Evolutionary conservation across 1,140 invertebrate species (phyloP).

Genomic region (Drosophila paulistorum): DNA sequence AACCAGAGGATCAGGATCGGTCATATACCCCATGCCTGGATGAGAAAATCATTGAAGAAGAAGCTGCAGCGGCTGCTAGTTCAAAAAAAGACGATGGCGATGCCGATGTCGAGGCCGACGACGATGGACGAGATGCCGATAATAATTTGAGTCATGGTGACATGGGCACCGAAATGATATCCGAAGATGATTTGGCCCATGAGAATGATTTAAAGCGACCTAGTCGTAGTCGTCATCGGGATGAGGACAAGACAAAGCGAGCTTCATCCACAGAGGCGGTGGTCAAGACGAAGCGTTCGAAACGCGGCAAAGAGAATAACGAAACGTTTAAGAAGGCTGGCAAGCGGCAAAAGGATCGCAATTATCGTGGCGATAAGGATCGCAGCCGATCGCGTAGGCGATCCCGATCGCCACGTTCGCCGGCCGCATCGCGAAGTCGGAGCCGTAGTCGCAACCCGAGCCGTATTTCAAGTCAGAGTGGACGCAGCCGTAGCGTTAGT

Average conservation of each 20-base stretch:
- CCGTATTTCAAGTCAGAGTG: conserved; percentile 22
- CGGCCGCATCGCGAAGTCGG: conserved; percentile 1
- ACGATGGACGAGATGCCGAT: conserved; percentile 2
- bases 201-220: conserved; percentile 61
- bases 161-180: conserved; percentile 89
- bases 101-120: conserved; percentile 17
- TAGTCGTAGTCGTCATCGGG: conserved; percentile 46
- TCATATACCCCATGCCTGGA: conserved; percentile 88
- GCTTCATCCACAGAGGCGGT: background rate
- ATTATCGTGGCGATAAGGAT: conserved; percentile 89
- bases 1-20: conserved; percentile 82
- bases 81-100: conserved; percentile 14
- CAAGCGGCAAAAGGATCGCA: conserved; percentile 91
- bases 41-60: conserved; percentile 84
- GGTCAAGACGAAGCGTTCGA: conserved; percentile 56
- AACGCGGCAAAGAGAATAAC: conserved; percentile 76
- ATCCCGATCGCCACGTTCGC: conserved; percentile 32
- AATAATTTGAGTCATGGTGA: conserved; percentile 83
- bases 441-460: conserved; percentile 26
- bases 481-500: conserved; percentile 28
- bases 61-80: conserved; percentile 27
- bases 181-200: conserved; percentile 86
- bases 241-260: conserved; percentile 31
- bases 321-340: conserved; percentile 91
- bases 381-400: conserved; percentile 40